Evolutionary conservation across 2,113 vertebrate genomes (phyloP), one percentile per base, ranked within the genome.

Genomic region (Pelobates fuscus): DNA sequence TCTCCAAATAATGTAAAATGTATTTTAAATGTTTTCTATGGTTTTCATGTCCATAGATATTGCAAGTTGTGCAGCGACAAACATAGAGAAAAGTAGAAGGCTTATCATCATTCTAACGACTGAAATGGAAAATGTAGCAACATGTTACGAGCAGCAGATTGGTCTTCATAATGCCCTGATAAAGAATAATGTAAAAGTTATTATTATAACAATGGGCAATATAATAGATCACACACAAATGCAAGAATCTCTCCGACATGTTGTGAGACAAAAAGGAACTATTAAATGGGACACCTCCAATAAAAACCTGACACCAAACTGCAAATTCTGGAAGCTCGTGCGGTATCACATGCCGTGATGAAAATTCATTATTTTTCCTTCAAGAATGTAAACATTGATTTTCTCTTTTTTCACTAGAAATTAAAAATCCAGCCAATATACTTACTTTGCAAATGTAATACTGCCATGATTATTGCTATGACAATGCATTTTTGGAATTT

Each of bases 271-370:
- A 5, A 88, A 89, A 79, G 91, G 88, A 10, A 91, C 85, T 21
- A 60, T 92, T 70, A 87, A 86, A 74, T 91, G 90, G 91, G 85
- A 86, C 20, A 66, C 84, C 0, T 54, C 26, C 0, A 73, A 69
- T 20, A 44, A 74, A n/a, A 81, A 81, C 5, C 23, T 11, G 43
- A 84, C 84, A 12, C 17, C 57, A 44, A 85, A 25, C 6, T 88
- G 86, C 10, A 86, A 14, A 68, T 91, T 92, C 78, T 92, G 90
- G 91, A 92, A 92, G n/a, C 84, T 82, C 0, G 80, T 92, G 77
- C 81, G 88, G 68, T 92, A 90, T 54, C 85, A 80, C 0, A 92
- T 92, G 91, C 89, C 88, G 10, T 37, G 32, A 37, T 10, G 10
- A 37, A 5, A 37, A 37, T 37, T 10, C 32, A 37, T 37, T 10